These are phyloP conservation scores for Mesoligia furuncula DNA, from an alignment of 2,888 invertebrate species.

Conservation along the genomic window DNA sequence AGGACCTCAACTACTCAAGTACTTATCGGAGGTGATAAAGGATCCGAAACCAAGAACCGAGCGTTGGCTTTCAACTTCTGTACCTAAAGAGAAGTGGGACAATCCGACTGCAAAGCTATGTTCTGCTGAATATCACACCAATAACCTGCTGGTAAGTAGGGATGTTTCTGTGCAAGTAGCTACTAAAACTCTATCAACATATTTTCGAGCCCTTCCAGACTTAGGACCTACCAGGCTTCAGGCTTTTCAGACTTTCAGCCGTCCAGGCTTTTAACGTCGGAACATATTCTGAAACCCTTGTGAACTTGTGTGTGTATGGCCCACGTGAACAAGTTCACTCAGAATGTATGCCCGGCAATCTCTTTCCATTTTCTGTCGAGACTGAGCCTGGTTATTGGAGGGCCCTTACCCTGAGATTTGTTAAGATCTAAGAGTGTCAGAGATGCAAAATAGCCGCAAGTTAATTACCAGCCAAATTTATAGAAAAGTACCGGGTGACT, in stretches of 20 bases:
- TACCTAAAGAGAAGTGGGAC: conserved; percentile 86
- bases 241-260: not conserved
- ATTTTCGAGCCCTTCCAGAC: not conserved
- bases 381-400: not conserved
- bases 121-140: conserved; percentile 95
- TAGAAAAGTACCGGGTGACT: not conserved
- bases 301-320: not conserved
- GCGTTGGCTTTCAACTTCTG: conserved; percentile 95
- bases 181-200: not conserved
- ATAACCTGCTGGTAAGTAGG: conserved; percentile 92
- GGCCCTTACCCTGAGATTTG: not conserved
- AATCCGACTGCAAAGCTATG: conserved; percentile 82
- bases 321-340: not conserved
- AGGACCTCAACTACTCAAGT: conserved; percentile 85
- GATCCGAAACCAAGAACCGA: conserved; percentile 91
- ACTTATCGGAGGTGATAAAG: conserved; percentile 90
- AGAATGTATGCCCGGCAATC: not conserved
- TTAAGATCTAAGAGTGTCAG: too few relatives aligned
- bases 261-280: not conserved
- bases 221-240: not conserved
- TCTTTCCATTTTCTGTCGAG: not conserved
- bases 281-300: not conserved
- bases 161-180: not conserved
- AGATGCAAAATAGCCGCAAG: not conserved
- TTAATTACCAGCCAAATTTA: not conserved